phyloP scores from a whole-genome alignment of 2,888 invertebrate genomes.

The Eupithecia abbreviata region DNA sequence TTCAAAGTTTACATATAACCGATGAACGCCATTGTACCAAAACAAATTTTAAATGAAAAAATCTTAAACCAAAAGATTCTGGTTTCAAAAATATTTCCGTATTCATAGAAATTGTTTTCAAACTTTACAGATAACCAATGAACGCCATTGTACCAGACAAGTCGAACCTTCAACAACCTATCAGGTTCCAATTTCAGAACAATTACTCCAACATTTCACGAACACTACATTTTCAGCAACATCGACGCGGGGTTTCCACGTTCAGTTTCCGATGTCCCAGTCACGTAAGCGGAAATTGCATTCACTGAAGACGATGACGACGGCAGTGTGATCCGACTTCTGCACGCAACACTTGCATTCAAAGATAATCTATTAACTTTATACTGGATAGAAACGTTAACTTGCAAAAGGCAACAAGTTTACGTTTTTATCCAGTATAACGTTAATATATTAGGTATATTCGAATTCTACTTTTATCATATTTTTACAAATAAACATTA shows the following conservation, averaged over 20 bases:
- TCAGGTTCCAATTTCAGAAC: neutral
- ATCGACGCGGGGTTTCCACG: constrained; percentile 8
- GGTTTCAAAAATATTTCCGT: too few species aligned
- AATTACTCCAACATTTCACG: neutral
- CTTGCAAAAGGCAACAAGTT: too few species aligned
- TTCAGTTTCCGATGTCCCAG: constrained; percentile 20
- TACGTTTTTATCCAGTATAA: too few species aligned
- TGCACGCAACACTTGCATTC: constrained; percentile 16
- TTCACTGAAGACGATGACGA: constrained; percentile 26
- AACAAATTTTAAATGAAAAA: too few species aligned
- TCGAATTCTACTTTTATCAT: too few species aligned
- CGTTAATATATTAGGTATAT: too few species aligned
- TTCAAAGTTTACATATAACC: too few species aligned
- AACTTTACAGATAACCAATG: too few species aligned
- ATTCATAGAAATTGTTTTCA: too few species aligned
- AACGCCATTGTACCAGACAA: neutral
- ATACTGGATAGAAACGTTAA: neutral
- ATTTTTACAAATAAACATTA: too few species aligned
- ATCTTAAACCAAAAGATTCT: too few species aligned
- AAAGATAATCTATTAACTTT: neutral
- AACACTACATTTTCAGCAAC: neutral
- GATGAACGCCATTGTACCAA: too few species aligned
- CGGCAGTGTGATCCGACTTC: constrained; percentile 21
- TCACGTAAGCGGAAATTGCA: constrained; percentile 39
- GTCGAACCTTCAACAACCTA: neutral